phyloP scores from a whole-genome alignment of 2,113 vertebrate species.

The Willisornis vidua region DNA sequence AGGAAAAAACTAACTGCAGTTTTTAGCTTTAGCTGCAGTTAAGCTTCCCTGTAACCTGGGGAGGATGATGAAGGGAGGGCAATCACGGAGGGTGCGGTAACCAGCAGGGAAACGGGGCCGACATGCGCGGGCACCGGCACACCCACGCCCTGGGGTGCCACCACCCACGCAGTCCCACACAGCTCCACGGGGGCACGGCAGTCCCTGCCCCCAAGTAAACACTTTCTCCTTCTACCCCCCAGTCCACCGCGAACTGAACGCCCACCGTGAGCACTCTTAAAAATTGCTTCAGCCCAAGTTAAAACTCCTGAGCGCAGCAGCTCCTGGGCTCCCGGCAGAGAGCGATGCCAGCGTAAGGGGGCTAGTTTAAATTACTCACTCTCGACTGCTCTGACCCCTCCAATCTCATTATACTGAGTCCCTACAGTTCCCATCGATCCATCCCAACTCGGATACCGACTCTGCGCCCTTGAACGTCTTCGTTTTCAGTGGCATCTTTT shows the following conservation, averaged over 20 bases:
- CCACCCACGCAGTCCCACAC: fast-evolving
- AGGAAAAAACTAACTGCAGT: not conserved
- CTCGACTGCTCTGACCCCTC: not conserved
- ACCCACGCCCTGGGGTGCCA: not conserved
- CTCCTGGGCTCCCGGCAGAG: fast-evolving
- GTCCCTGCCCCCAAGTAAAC: fast-evolving
- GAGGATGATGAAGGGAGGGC: not conserved
- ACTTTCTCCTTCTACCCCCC: not conserved
- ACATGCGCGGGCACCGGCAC: fast-evolving
- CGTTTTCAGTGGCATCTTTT: not conserved
- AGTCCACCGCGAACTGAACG: fast-evolving
- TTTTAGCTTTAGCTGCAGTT: not conserved
- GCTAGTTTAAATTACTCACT: fast-evolving
- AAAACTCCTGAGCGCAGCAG: fast-evolving
- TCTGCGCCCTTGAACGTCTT: not conserved
- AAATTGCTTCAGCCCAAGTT: not conserved
- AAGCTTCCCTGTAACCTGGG: not conserved
- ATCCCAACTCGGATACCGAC: not conserved
- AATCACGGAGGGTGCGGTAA: fast-evolving
- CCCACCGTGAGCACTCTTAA: fast-evolving
- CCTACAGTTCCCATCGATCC: not conserved
- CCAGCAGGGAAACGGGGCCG: fast-evolving
- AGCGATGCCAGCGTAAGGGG: fast-evolving
- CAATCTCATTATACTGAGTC: not conserved
- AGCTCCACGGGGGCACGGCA: fast-evolving